Evolutionary conservation across 2,888 invertebrate species (phyloP), one percentile per base, ranked within the genome.

Genomic region (Brenthis hecate): DNA sequence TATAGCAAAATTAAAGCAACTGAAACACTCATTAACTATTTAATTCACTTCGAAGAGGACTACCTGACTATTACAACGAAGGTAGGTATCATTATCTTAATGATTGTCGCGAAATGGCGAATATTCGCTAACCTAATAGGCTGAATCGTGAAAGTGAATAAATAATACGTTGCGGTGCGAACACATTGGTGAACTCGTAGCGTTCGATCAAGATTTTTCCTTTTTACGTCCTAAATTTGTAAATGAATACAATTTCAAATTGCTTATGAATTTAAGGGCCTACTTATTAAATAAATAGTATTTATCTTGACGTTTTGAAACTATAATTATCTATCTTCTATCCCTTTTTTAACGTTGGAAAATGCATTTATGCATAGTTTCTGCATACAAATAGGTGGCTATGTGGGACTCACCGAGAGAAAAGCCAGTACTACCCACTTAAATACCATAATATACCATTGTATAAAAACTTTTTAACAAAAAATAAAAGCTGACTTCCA

Each of bases 81-180:
- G 77, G 71, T 75, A 75, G 65, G 76, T 77, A 77, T 75, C 82
- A 81, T 85, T 81, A 83, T 75, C 77, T 75, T 81, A 82, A 85
- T 81, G 77, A 73, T 69, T 53, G 69, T 68, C 65, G 73, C 73
- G 69, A 76, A 80, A 74, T 74, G 72, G 74, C 73, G 77, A 81
- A 81, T 82, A 79, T 80, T 78, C 78, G 75, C 75, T 78, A 76
- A 80, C 77, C 72, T 82, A 84, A 84, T 84, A 81, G 82, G 76
- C 75, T 68, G 80, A 72, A 66, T 78, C 76, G 74, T 78, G 78
- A 77, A 79, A 79, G 79, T 81, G 81, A 84, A 85, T 85, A 82
- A 82, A 80, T 83, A 74, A 84, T 80, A 72, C 66, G 65, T 58
- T 69, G 60, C 28, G 55, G 55, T 16, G 13, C 47, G 66, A 14